phyloP scores from a whole-genome alignment of 2,888 invertebrate genomes.

The Tetrapedia diversipes region DNA sequence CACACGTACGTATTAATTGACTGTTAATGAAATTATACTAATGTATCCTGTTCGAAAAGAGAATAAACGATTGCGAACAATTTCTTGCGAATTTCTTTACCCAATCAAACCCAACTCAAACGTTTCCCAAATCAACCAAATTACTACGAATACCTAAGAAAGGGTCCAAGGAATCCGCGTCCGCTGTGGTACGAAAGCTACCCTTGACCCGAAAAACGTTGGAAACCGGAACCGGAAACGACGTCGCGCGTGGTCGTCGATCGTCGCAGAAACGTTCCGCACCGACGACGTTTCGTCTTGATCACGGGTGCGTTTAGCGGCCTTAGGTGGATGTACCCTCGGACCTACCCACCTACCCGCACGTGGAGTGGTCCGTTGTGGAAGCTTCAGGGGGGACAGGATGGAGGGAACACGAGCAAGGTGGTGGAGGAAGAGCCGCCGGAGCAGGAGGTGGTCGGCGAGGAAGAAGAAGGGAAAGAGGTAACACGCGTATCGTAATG shows the following conservation, averaged over 20 bases:
- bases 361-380: conserved; percentile 29
- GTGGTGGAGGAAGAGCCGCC: conserved; percentile 47
- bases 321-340: conserved; percentile 63
- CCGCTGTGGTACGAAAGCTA: neutral
- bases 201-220: conserved; percentile 63
- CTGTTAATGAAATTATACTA: no score
- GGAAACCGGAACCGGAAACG: conserved; percentile 62
- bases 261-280: conserved; percentile 31
- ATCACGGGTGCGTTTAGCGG: conserved; percentile 28
- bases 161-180: no score
- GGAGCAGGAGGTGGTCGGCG: conserved; percentile 57
- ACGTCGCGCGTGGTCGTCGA: conserved; percentile 12
- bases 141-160: neutral
- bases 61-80: neutral
- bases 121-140: neutral
- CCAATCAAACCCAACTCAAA: neutral
- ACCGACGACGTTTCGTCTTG: conserved; percentile 39
- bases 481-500: conserved; percentile 67
- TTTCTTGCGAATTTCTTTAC: neutral
- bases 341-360: conserved; percentile 39
- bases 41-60: neutral
- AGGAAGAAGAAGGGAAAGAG: conserved; percentile 66
- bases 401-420: conserved; percentile 47
- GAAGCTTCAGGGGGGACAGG: conserved; percentile 9
- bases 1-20: neutral